A percentile compares a stretch with the other conserved stretches of the same genome.
Conservation (phyloP, 2,888 invertebrate genomes). For the Escarpia spicata region DNA sequence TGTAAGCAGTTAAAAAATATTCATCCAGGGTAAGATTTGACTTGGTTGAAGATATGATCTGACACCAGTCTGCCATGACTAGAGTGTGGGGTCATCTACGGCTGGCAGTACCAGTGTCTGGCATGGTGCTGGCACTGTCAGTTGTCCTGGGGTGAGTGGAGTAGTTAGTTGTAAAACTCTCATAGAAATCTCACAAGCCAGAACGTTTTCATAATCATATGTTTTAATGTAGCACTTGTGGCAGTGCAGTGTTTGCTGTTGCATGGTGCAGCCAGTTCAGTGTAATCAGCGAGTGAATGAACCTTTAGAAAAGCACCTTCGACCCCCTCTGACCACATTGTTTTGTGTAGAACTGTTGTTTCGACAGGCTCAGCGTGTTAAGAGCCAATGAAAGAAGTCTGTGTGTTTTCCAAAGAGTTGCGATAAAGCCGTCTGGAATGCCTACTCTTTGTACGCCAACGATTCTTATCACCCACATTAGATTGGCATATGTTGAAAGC, state of each 20-base stretch:
- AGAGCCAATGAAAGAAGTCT: background rate
- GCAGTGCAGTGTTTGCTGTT: background rate
- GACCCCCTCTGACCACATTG: background rate
- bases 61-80: background rate
- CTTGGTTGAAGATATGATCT: background rate
- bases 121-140: background rate
- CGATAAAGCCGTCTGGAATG: background rate
- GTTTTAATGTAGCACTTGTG: conserved; percentile 2
- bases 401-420: background rate
- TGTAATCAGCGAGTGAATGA: background rate
- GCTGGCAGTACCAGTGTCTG: background rate
- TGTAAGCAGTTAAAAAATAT: background rate
- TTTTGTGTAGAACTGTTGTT: conserved; percentile 2
- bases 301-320: background rate
- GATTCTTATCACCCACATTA: conserved; percentile 12
- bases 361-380: background rate
- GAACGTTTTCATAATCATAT: background rate
- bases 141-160: background rate
- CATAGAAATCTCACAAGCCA: background rate
- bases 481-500: conserved; percentile 9
- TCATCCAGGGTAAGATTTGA: background rate
- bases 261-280: background rate
- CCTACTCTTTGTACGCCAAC: background rate
- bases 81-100: background rate
- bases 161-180: background rate